A percentile compares a stretch with the other conserved stretches of the same genome.
Conservation (phyloP, 1,140 invertebrate species). For the Drosophila erecta region DNA sequence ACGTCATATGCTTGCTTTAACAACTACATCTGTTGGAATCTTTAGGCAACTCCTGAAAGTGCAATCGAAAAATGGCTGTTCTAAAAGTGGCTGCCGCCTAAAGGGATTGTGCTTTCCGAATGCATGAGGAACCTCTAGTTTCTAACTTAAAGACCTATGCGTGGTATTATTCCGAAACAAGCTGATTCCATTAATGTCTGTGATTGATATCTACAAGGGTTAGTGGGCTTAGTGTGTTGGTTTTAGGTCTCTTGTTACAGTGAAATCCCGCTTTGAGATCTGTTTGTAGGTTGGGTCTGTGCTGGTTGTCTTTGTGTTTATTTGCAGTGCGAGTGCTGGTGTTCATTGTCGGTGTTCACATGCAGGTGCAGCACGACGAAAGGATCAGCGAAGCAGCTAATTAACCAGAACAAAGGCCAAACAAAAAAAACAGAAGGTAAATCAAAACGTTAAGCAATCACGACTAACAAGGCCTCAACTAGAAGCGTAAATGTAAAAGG, state of each 20-base stretch:
- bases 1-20: background rate
- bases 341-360: slow-evolving; percentile 16
- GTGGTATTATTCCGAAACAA: background rate
- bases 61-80: too few relatives aligned
- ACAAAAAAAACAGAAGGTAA: slow-evolving; percentile 11
- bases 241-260: slow-evolving; percentile 3
- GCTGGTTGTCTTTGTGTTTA: slow-evolving; percentile 17
- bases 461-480: background rate
- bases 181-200: too few relatives aligned
- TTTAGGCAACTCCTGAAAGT: too few relatives aligned
- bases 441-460: slow-evolving; percentile 9
- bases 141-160: background rate
- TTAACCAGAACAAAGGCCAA: slow-evolving; percentile 6
- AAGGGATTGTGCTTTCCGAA: too few relatives aligned
- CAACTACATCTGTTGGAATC: too few relatives aligned
- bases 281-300: slow-evolving; percentile 14
- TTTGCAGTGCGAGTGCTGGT: slow-evolving; percentile 6
- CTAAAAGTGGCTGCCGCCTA: too few relatives aligned
- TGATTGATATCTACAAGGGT: background rate
- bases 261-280: background rate
- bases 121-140: too few relatives aligned
- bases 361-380: slow-evolving; percentile 19
- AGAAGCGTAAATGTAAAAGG: background rate
- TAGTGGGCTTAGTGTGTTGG: slow-evolving; percentile 10
- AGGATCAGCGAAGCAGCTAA: slow-evolving; percentile 21